Evolutionary conservation across 2,888 invertebrate species (phyloP).

Genomic region (Formica aserva): DNA sequence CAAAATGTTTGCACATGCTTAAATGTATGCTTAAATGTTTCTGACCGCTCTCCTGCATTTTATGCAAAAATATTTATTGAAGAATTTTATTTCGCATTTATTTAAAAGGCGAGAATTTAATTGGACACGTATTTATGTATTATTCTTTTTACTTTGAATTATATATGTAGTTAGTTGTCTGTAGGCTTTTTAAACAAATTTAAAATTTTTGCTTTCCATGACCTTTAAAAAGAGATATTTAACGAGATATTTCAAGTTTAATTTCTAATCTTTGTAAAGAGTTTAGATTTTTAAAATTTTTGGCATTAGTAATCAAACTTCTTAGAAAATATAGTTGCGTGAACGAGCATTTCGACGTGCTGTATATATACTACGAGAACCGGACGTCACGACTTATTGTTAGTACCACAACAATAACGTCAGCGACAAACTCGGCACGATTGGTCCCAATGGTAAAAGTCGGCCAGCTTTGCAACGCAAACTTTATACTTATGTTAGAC

Average conservation of each 20-base stretch:
- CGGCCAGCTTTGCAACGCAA: not conserved
- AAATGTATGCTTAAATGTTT: not conserved
- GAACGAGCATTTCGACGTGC: not conserved
- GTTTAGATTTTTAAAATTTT: not conserved
- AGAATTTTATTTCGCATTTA: not conserved
- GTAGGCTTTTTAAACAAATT: not conserved
- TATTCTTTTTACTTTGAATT: not conserved
- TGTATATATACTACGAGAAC: not conserved
- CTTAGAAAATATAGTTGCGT: not conserved
- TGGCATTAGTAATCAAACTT: not conserved
- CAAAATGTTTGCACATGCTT: not conserved
- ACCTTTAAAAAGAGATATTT: not conserved
- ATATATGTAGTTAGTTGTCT: not conserved
- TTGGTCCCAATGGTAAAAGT: not conserved
- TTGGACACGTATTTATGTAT: not conserved
- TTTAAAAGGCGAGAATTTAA: not conserved
- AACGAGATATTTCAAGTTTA: not conserved
- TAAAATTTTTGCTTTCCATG: not conserved
- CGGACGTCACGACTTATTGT: not conserved
- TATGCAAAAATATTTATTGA: not conserved
- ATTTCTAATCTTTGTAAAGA: not conserved
- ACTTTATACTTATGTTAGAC: constrained; percentile 8
- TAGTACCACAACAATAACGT: not conserved
- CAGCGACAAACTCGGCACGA: not conserved
- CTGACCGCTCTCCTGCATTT: not conserved